Percentiles rank a stretch among this genome's conserved stretches.
Evolutionary conservation across 1,140 invertebrate genomes (phyloP).

Genomic region (Euura saliciscinereae): DNA sequence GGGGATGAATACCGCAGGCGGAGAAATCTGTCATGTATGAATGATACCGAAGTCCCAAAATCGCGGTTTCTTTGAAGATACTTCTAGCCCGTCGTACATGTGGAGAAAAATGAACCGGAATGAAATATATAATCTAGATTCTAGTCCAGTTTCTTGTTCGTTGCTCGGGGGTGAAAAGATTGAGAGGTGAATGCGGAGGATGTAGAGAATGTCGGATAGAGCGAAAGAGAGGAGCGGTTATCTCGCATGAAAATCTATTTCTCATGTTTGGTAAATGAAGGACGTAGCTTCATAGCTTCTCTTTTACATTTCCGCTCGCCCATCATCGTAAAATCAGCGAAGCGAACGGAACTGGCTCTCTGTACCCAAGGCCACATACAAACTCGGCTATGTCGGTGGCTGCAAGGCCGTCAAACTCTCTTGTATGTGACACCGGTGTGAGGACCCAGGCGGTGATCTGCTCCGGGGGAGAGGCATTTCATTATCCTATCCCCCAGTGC

Average conservation of each 20-base stretch:
- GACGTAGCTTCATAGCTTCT: constrained; percentile 23
- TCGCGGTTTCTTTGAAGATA: too few species aligned
- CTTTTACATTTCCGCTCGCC: constrained; percentile 38
- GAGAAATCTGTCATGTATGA: too few species aligned
- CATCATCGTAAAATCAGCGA: constrained; percentile 55
- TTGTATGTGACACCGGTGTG: not conserved
- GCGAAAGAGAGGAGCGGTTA: constrained; percentile 3
- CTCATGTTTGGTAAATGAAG: constrained; percentile 31
- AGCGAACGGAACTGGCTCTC: constrained; percentile 38
- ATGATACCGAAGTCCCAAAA: too few species aligned
- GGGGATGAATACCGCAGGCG: not conserved
- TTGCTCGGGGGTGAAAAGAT: too few species aligned
- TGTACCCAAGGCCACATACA: constrained; percentile 1
- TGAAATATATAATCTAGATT: too few species aligned
- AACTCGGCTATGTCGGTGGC: not conserved
- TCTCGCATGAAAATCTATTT: constrained; percentile 21
- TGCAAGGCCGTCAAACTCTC: not conserved
- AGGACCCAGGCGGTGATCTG: not conserved
- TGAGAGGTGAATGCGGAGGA: not conserved
- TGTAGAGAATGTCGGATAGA: not conserved
- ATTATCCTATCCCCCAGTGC: constrained; percentile 33
- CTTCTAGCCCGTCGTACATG: too few species aligned
- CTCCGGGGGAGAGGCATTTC: constrained; percentile 29
- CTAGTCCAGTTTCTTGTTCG: too few species aligned
- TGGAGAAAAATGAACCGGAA: too few species aligned